Evolutionary conservation across 2,113 vertebrate species (phyloP), one percentile per base, ranked within the genome.

Genomic region (Vidua macroura): DNA sequence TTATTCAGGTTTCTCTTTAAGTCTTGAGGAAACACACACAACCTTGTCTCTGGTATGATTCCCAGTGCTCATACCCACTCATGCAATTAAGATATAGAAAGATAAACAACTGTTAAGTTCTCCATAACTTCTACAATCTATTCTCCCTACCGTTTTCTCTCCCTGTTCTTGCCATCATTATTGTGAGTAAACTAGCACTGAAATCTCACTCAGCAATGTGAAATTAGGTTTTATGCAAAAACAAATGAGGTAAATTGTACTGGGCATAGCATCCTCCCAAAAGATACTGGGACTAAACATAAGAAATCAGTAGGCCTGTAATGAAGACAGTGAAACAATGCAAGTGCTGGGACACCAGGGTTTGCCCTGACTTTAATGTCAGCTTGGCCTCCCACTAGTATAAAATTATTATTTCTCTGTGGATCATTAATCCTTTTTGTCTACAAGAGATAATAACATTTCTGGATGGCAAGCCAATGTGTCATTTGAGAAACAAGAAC

Each of bases 1-100:
- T 86, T 74, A 88, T 72, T 93, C 69, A 39, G 19, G 52, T 78
- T 95, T 86, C 77, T 82, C 67, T 91, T 59, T 37, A 83, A 92
- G 44, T 48, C 68, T 78, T 1, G 5, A 83, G 41, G 70, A 92
- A 91, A 92, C 41, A 95, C 60, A 84, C 28, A 77, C 23, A 92
- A 86, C 59, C 1, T 2, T 17, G 19, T 52, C 63, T 43, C 52
- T n/a, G 35, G 18, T 41, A 44, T 52, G 80, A 83, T 74, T 77
- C 68, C 79, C 78, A 58, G 24, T 15, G n/a, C 48, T 76, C 55
- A 77, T 55, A 83, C 19, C 28, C 63, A 70, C 55, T 30, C 37
- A 4, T 28, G 41, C 52, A 93, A 75, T 63, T 69, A 91, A 93
- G 58, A 83, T 43, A 39, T 22, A 80, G 13, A 43, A 51, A 88